Conservation (phyloP, 2,113 vertebrate species). For the Cacatua alba region DNA sequence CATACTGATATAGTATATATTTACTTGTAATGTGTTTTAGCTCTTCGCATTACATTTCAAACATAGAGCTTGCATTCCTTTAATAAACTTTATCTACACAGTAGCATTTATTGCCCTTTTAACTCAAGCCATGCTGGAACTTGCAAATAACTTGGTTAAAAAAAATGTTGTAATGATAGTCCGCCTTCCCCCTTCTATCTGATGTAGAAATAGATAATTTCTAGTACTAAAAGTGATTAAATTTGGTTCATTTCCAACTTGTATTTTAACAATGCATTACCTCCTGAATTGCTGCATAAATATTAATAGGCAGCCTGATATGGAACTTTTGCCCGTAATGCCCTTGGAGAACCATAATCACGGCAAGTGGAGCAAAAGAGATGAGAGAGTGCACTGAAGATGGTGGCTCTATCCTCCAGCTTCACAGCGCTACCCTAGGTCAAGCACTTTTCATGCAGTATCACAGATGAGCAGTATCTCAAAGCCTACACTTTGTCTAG, state of each 20-base stretch:
- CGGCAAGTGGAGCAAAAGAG: background rate
- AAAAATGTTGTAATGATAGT: background rate
- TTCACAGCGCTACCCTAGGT: background rate
- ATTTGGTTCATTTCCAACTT: slow-evolving; percentile 64
- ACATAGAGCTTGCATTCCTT: background rate
- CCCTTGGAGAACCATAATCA: slow-evolving; percentile 47
- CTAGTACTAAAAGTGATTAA: slow-evolving; percentile 51
- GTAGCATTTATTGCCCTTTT: background rate
- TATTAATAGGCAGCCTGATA: slow-evolving; percentile 60
- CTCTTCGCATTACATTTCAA: background rate
- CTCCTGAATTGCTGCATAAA: slow-evolving; percentile 58
- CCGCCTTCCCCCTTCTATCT: background rate
- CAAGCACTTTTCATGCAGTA: background rate
- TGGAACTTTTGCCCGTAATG: slow-evolving; percentile 30
- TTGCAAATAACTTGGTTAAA: background rate
- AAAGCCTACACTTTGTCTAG: slow-evolving; percentile 5
- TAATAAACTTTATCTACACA: background rate
- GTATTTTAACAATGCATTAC: slow-evolving; percentile 62
- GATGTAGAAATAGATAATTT: slow-evolving; percentile 41
- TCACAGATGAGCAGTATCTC: background rate
- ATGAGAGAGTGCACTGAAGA: background rate
- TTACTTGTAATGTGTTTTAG: background rate
- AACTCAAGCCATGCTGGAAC: background rate
- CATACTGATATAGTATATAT: fast-evolving
- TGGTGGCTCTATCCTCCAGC: background rate